Evolutionary conservation across 23 tunicate species (phyloP), one percentile per base, ranked within the genome.

Genomic region (Diplosoma virens): DNA sequence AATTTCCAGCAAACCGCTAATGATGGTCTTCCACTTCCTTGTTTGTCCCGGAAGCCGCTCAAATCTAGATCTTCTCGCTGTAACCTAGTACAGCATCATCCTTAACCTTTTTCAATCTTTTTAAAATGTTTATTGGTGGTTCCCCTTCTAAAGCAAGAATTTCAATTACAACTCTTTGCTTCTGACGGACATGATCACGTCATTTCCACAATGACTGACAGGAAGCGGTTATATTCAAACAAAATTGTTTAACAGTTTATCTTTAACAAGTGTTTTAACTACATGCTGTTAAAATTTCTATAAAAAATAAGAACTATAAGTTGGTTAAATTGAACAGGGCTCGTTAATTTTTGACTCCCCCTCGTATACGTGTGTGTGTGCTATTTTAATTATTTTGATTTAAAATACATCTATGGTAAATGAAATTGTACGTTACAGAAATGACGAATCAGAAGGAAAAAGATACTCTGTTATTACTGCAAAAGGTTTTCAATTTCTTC

Each of bases 401-500:
- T n/a, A n/a, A n/a, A n/a, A n/a, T n/a, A n/a, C n/a, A n/a, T n/a
- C n/a, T n/a, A n/a, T n/a, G n/a, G 52, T 46, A 16, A 16, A 9
- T 26, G n/a, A n/a, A n/a, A 14, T 75, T 74, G 75, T 6, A 18
- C 18, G 22, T 75, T 84, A 0, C 67, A 93, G 94, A 65, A 47
- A 52, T 17, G 94, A 56, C 35, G 82, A 82, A 45, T 81, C 76
- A 26, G 93, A 54, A 26, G 96, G 88, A 27, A 53, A 76, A 59
- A 71, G 36, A 31, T 47, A 27, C 24, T 69, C 84, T 22, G 59
- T 59, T 2, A 92, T 92, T 21, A 92, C 89, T 17, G 86, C 88
- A 48, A 93, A 86, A 79, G 94, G 98, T 20, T 93, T 93, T 71
- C 98, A 93, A 67, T 93, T 87, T 66, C 63, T 93, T 34, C 82